Evolutionary conservation across 2,797 vertebrate species (phyloP), one percentile per base, ranked within the genome.

Genomic region (Gymnodraco acuticeps): DNA sequence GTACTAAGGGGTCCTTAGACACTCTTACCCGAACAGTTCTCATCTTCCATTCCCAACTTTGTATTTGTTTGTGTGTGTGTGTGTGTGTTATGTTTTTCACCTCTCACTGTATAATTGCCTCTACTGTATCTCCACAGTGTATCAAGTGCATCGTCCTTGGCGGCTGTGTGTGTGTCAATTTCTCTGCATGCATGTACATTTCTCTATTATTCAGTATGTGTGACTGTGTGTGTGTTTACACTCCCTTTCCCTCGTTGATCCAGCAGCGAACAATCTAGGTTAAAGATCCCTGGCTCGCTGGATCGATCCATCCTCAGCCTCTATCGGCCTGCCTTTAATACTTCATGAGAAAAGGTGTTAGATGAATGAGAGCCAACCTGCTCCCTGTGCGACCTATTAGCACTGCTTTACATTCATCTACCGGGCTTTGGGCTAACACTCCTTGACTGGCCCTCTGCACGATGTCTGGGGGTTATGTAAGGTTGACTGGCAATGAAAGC

Each of bases 331-430:
- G 85, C 85, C 89, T 90, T 92, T 93, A 93, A 93, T 93, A 87
- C 84, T 92, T 94, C 92, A 94, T 93, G 90, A 94, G 92, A 87
- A 84, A 81, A 80, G 70, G 82, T 83, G 83, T 93, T 88, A 92
- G 92, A 94, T 92, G 90, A 93, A 93, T 90, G 89, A 70, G 85
- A 89, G 88, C 75, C 80, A 77, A 78, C 73, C 60, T 75, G 73
- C 87, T 92, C 90, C 87, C 87, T 72, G 58, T 80, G 88, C 7
- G 71, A 86, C 89, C 86, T 86, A 89, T 93, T 92, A 91, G 79
- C 84, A 82, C 72, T 85, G 75, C 77, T 90, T 88, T 86, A 83
- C 86, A 89, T 89, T 84, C 75, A 75, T 70, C 77, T 71, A 68
- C 77, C 88, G 79, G 54, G 64, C 59, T 75, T 50, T 58, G 60